A percentile compares a stretch with the other conserved stretches of the same genome.
phyloP scores from a whole-genome alignment of 2,113 vertebrate genomes.

The Crotalus tigris region DNA sequence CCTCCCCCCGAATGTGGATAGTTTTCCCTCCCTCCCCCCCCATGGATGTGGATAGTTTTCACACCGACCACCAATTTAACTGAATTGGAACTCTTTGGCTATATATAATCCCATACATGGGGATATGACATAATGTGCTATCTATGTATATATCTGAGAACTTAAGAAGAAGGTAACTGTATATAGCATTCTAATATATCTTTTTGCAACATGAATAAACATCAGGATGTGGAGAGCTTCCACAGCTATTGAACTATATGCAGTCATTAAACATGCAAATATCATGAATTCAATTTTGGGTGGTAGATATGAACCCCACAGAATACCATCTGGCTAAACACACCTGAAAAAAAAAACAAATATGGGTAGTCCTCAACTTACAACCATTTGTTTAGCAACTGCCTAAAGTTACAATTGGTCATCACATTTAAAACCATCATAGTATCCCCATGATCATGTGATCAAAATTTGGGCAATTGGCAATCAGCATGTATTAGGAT shows the following conservation, averaged over 20 bases:
- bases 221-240: neutral
- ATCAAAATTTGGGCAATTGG: neutral
- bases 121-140: neutral
- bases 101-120: neutral
- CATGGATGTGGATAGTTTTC: neutral
- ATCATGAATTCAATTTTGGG: neutral
- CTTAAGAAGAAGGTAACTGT: neutral
- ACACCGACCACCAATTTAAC: neutral
- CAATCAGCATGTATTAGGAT: neutral
- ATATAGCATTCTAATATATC: neutral
- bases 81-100: neutral
- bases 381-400: neutral
- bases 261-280: neutral
- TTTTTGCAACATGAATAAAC: neutral
- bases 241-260: neutral
- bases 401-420: neutral
- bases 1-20: accelerated
- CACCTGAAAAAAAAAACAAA: neutral
- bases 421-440: neutral
- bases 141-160: neutral
- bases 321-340: neutral
- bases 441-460: neutral
- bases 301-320: neutral
- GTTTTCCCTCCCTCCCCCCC: neutral
- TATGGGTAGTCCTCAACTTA: neutral